Evolutionary conservation across 2,888 invertebrate genomes (phyloP).

Genomic region (Calliopum simillimum): DNA sequence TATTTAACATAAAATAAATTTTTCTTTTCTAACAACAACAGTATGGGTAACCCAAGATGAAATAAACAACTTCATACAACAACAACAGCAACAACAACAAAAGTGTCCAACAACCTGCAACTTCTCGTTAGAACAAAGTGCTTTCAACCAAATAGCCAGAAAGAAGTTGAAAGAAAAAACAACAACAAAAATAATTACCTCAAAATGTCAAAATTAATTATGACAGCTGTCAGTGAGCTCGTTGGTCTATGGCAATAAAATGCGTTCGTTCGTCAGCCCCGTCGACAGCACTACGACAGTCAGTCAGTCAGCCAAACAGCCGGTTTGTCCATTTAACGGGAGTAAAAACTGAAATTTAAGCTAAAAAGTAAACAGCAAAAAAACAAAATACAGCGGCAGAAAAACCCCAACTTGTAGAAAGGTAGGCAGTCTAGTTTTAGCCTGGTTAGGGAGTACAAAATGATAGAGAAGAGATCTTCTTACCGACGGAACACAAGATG

Average conservation of each 20-base stretch:
- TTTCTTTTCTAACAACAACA: slow-evolving; percentile 17
- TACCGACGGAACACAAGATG: neutral
- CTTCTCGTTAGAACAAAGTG: too few species aligned
- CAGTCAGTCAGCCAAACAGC: neutral
- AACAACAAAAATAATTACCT: slow-evolving; percentile 62
- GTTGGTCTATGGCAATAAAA: slow-evolving; percentile 35
- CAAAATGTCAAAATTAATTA: slow-evolving; percentile 67
- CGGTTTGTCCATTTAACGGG: too few species aligned
- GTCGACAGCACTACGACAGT: neutral
- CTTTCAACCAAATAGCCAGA: neutral
- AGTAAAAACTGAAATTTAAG: neutral
- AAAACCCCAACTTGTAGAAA: neutral
- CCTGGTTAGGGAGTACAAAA: neutral
- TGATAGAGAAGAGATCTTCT: neutral
- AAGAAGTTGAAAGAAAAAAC: slow-evolving; percentile 33
- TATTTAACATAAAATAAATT: slow-evolving; percentile 16
- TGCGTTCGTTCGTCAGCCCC: slow-evolving; percentile 14
- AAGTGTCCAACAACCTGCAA: neutral
- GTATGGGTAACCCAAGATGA: neutral
- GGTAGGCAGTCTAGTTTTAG: too few species aligned
- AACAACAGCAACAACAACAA: neutral
- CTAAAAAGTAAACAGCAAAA: neutral
- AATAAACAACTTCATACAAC: slow-evolving; percentile 5
- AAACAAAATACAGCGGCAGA: neutral
- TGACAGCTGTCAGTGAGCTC: slow-evolving; percentile 66